Conservation (phyloP, 2,113 vertebrate species). For the Osmerus mordax region DNA sequence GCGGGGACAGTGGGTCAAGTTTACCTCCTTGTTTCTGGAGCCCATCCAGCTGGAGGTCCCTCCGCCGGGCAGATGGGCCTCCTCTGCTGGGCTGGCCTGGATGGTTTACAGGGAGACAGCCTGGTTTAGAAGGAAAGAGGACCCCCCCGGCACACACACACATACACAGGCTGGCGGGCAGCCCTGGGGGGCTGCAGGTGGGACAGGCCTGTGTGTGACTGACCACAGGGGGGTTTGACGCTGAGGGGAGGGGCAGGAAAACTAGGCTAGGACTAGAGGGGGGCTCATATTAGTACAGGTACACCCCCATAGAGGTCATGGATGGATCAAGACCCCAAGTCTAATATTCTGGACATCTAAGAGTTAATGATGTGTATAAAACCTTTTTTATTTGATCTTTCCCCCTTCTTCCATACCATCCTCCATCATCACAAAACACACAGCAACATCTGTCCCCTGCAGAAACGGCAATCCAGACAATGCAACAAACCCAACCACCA, state of each 20-base stretch:
- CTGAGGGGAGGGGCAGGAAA: too few species aligned
- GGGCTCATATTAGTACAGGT: too few species aligned
- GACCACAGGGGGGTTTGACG: too few species aligned
- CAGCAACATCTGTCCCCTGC: neutral
- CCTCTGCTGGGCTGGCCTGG: conserved; percentile 68
- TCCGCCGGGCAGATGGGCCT: conserved; percentile 66
- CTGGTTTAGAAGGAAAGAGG: conserved; percentile 62
- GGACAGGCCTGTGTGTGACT: too few species aligned
- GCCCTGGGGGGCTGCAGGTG: too few species aligned
- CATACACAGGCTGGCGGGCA: conserved; percentile 16
- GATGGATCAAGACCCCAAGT: too few species aligned
- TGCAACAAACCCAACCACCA: neutral
- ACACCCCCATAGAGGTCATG: too few species aligned
- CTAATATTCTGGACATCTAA: too few species aligned
- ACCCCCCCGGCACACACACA: conserved; percentile 48
- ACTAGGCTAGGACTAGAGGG: too few species aligned
- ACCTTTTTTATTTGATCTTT: too few species aligned
- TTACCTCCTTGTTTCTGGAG: conserved; percentile 69
- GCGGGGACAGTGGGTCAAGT: conserved; percentile 41
- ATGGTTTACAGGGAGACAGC: conserved; percentile 67
- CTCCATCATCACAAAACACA: neutral
- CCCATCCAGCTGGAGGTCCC: conserved; percentile 67
- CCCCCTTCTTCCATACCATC: neutral
- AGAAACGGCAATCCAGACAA: neutral
- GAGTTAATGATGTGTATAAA: too few species aligned